Evolutionary conservation across 2,113 vertebrate genomes (phyloP).

Genomic region (Spheniscus mendiculus): DNA sequence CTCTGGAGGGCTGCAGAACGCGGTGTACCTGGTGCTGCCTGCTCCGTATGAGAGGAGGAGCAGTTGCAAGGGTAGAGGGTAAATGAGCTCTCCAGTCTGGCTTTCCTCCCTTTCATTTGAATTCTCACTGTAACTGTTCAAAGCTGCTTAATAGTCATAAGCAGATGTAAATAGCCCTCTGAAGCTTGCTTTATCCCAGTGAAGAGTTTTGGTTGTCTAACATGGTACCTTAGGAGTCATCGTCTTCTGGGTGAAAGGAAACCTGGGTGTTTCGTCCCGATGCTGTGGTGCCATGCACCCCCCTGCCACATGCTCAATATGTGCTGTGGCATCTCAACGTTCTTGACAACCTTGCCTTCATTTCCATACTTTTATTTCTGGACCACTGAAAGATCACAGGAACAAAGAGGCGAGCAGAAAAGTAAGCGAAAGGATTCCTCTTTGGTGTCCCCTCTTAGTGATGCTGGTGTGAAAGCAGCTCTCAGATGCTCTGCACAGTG

Average conservation of each 20-base stretch:
- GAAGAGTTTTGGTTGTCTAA: background rate
- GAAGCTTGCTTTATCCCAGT: background rate
- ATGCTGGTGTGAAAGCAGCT: background rate
- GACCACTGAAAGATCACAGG: background rate
- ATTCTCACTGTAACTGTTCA: background rate
- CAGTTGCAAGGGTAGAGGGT: background rate
- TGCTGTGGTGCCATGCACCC: background rate
- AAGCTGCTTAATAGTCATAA: background rate
- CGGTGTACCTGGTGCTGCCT: background rate
- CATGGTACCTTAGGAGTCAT: accelerated
- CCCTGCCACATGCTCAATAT: background rate
- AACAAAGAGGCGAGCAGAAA: background rate
- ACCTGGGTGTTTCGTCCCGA: background rate
- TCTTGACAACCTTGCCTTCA: background rate
- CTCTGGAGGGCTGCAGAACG: background rate
- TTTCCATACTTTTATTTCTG: background rate
- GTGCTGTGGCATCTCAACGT: background rate
- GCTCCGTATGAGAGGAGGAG: background rate
- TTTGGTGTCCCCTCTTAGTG: background rate
- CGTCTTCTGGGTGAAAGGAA: background rate
- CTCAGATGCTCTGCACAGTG: background rate
- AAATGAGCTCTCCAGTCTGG: background rate
- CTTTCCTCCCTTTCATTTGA: background rate
- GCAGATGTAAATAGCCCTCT: background rate
- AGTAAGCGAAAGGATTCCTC: background rate